Conservation (phyloP, 2,888 invertebrate species). For the Drosophila koepferae region DNA sequence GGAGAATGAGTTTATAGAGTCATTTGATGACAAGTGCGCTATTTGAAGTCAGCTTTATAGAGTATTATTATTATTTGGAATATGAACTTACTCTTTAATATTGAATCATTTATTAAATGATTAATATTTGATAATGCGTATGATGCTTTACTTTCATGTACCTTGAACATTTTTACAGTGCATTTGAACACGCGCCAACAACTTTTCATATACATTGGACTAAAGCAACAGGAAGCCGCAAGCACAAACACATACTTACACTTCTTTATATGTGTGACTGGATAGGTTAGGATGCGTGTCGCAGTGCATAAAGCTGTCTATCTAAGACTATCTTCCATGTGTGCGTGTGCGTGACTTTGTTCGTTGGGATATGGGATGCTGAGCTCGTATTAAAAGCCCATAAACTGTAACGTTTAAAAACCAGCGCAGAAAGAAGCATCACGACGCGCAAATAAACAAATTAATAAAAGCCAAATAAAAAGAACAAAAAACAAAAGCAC, state of each 20-base stretch:
- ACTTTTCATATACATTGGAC: slow-evolving; percentile 38
- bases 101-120: background rate
- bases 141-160: too few relatives aligned
- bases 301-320: slow-evolving; percentile 52
- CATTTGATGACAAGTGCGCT: background rate
- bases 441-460: slow-evolving; percentile 73
- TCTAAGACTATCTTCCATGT: slow-evolving; percentile 13
- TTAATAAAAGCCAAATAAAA: slow-evolving; percentile 74
- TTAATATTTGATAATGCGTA: background rate
- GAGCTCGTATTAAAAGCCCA: slow-evolving; percentile 61
- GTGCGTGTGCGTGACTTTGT: slow-evolving; percentile 9
- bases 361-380: slow-evolving; percentile 21
- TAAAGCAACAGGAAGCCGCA: slow-evolving; percentile 60
- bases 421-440: slow-evolving; percentile 49
- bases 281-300: slow-evolving; percentile 31
- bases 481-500: slow-evolving; percentile 10
- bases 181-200: slow-evolving; percentile 38
- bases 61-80: background rate
- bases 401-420: slow-evolving; percentile 60
- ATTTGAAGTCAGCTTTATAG: background rate
- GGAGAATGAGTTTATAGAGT: background rate
- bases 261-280: slow-evolving; percentile 13
- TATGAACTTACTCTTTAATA: background rate
- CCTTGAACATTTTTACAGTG: slow-evolving; percentile 30
- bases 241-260: slow-evolving; percentile 4